These are phyloP conservation scores for Lottia scabra DNA, from an alignment of 2,888 invertebrate genomes.

Conservation along the genomic window DNA sequence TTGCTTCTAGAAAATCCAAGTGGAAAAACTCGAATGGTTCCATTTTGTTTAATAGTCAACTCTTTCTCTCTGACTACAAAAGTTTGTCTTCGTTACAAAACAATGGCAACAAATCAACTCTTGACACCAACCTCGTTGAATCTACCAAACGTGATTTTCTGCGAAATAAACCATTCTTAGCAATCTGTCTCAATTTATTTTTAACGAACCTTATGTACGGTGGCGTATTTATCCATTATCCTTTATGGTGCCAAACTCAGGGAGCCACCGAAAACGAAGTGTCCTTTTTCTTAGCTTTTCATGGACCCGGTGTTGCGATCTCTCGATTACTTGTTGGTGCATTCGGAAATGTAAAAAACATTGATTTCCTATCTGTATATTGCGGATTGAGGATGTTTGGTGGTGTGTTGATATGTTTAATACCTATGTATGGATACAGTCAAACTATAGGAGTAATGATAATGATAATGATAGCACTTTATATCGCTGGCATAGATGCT, in stretches of 20 bases:
- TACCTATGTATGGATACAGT: constrained; percentile 9
- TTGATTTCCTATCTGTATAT: constrained; percentile 16
- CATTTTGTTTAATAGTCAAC: neutral
- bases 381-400: constrained; percentile 14
- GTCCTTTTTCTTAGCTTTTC: constrained; percentile 18
- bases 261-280: neutral
- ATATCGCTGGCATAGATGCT: constrained; percentile 22
- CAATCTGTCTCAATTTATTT: constrained; percentile 10
- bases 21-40: neutral
- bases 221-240: constrained; percentile 12
- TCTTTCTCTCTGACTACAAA: constrained; percentile 2
- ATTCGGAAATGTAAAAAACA: constrained; percentile 18
- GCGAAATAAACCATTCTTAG: neutral
- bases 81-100: too few relatives aligned
- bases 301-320: constrained; percentile 17
- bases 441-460: neutral
- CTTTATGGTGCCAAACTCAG: neutral
- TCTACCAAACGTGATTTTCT: neutral
- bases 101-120: neutral
- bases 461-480: constrained; percentile 13
- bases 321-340: constrained; percentile 19
- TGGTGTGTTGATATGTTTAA: neutral
- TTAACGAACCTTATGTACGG: constrained; percentile 1
- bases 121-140: neutral
- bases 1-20: neutral